Percentiles rank a stretch among this genome's conserved stretches.
Conservation (phyloP, 2,797 vertebrate species). For the Hapalemur alaotrensis region DNA sequence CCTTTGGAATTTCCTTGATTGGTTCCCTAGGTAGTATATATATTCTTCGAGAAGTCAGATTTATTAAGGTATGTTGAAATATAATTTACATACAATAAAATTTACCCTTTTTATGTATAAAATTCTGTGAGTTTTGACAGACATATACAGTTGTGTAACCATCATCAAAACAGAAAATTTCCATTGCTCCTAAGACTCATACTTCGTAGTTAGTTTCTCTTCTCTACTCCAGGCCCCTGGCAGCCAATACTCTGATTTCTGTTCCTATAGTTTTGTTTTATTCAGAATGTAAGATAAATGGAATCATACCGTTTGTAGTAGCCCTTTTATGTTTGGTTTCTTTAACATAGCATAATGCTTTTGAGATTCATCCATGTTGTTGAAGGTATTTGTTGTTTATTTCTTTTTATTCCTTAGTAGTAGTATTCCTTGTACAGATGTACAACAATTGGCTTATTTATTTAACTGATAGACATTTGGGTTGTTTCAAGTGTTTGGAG, state of each 20-base stretch:
- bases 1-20: not conserved
- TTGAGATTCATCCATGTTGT: not conserved
- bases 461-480: not conserved
- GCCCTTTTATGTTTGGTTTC: not conserved
- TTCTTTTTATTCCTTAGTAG: not conserved
- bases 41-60: not conserved
- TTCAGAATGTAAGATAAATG: not conserved
- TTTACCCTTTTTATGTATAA: not conserved
- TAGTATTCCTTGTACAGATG: not conserved
- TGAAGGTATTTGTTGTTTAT: not conserved
- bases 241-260: not conserved
- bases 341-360: not conserved
- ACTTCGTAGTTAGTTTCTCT: not conserved
- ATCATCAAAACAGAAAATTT: not conserved
- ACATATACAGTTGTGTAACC: not conserved
- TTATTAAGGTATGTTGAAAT: not conserved
- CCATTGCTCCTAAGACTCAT: not conserved
- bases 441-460: not conserved
- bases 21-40: not conserved
- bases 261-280: not conserved
- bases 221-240: not conserved
- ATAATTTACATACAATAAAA: not conserved
- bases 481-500: not conserved
- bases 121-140: not conserved
- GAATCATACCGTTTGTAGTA: not conserved